Percentiles rank a stretch among this genome's conserved stretches.
phyloP scores from a whole-genome alignment of 2,113 vertebrate species.

The Ictidomys tridecemlineatus region DNA sequence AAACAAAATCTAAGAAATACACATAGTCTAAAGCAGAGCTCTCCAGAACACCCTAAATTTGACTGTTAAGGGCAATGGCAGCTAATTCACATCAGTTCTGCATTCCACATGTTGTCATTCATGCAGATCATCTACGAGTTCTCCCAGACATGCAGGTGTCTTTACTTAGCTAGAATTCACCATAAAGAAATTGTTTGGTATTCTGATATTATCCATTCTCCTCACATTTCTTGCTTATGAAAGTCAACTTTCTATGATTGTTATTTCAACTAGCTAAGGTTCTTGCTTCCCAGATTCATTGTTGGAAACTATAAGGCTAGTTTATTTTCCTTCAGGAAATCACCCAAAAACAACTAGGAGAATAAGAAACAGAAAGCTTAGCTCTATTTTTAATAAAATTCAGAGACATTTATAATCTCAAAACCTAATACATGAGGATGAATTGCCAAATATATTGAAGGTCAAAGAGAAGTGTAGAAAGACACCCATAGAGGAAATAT shows the following conservation, averaged over 20 bases:
- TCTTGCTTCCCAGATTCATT: conserved; percentile 31
- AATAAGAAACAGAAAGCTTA: conserved; percentile 63
- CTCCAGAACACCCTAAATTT: neutral
- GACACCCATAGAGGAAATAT: neutral
- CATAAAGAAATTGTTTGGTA: conserved; percentile 54
- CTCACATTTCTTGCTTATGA: conserved; percentile 62
- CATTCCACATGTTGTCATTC: neutral
- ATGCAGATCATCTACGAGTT: neutral
- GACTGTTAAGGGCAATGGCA: neutral
- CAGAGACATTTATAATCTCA: conserved; percentile 43
- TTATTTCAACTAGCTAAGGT: conserved; percentile 49
- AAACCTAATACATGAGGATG: neutral
- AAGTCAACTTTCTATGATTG: conserved; percentile 56
- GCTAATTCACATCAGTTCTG: conserved; percentile 55
- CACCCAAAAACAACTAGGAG: conserved; percentile 51
- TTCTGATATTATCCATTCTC: conserved; percentile 56
- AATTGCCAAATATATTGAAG: conserved; percentile 3
- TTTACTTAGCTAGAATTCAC: conserved; percentile 65
- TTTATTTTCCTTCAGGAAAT: conserved; percentile 46
- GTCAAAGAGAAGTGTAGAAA: neutral
- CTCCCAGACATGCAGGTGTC: conserved; percentile 57
- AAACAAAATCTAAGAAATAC: conserved; percentile 36
- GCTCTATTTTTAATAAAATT: conserved; percentile 63
- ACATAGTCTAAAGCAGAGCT: neutral
- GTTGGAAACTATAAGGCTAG: conserved; percentile 34